Conservation (phyloP, 2,113 vertebrate species). For the Clarias batrachus region DNA sequence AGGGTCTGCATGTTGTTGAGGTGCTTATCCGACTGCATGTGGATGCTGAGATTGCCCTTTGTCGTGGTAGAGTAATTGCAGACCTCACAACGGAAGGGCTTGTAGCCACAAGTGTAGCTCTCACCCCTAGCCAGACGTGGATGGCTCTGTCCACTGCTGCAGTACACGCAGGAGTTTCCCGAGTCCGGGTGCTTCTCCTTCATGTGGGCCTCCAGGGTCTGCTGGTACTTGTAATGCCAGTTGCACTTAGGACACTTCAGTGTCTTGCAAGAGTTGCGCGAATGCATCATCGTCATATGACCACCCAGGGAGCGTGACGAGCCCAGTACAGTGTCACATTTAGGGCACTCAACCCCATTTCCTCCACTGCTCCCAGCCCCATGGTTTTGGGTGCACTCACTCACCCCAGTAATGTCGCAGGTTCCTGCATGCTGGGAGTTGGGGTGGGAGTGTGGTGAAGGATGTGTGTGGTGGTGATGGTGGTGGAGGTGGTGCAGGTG, state of each 20-base stretch:
- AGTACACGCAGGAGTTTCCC: slow-evolving; percentile 89
- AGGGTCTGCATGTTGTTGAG: slow-evolving; percentile 99
- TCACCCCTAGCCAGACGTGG: slow-evolving; percentile 95
- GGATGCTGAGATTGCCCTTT: slow-evolving; percentile 99
- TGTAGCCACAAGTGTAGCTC: slow-evolving; percentile 99
- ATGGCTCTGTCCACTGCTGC: slow-evolving; percentile 94
- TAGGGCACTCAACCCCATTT: slow-evolving; percentile 96
- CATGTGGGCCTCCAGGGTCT: slow-evolving; percentile 99
- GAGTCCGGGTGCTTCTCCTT: slow-evolving; percentile 99
- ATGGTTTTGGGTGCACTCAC: slow-evolving; percentile 93
- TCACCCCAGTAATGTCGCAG: slow-evolving; percentile 84
- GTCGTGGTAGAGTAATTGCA: slow-evolving; percentile 99
- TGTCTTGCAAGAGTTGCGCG: slow-evolving; percentile 98
- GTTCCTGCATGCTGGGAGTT: slow-evolving; percentile 77
- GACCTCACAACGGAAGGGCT: slow-evolving; percentile 98
- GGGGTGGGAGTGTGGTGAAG: slow-evolving; percentile 68
- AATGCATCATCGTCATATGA: slow-evolving; percentile 99
- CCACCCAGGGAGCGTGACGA: slow-evolving; percentile 96
- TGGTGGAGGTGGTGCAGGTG: slow-evolving; percentile 74
- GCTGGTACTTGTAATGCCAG: slow-evolving; percentile 99
- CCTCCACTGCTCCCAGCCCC: slow-evolving; percentile 73
- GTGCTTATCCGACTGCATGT: slow-evolving; percentile 99
- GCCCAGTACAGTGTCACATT: slow-evolving; percentile 95
- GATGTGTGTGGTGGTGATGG: slow-evolving; percentile 73
- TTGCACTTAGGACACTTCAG: slow-evolving; percentile 99